Evolutionary conservation across 2,113 vertebrate species (phyloP).

Genomic region (Protobothrops flavoviridis): DNA sequence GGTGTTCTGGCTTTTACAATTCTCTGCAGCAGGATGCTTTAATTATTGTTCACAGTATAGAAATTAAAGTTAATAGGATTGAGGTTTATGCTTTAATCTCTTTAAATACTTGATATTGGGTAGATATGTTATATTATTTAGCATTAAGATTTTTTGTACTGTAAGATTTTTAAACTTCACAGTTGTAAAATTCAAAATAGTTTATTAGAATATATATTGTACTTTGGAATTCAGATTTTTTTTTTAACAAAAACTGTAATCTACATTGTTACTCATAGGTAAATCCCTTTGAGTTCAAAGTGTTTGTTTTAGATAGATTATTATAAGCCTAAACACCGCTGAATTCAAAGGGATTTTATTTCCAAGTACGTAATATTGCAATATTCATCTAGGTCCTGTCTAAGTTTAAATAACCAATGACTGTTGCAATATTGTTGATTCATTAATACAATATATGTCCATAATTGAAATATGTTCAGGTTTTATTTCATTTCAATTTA

Average conservation of each 20-base stretch:
- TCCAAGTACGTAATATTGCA: background rate
- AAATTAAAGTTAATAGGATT: background rate
- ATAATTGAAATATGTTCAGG: conserved; percentile 39
- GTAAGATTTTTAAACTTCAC: background rate
- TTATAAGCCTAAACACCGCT: background rate
- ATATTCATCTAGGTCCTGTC: background rate
- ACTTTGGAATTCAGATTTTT: background rate
- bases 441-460: conserved; percentile 41
- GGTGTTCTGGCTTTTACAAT: background rate
- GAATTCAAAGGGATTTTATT: background rate
- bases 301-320: background rate
- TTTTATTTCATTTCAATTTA: conserved; percentile 51
- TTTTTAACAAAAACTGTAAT: background rate
- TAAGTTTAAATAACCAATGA: conserved; percentile 21
- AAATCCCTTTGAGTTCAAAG: background rate
- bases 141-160: background rate
- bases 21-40: background rate
- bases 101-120: background rate
- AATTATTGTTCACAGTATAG: background rate
- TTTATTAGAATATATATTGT: background rate
- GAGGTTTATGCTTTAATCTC: background rate
- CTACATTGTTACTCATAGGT: background rate
- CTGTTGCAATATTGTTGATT: conserved; percentile 54
- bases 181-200: background rate
- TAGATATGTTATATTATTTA: background rate